These are phyloP conservation scores for Hypomecis punctinalis DNA, from an alignment of 2,888 invertebrate genomes.

Conservation along the genomic window DNA sequence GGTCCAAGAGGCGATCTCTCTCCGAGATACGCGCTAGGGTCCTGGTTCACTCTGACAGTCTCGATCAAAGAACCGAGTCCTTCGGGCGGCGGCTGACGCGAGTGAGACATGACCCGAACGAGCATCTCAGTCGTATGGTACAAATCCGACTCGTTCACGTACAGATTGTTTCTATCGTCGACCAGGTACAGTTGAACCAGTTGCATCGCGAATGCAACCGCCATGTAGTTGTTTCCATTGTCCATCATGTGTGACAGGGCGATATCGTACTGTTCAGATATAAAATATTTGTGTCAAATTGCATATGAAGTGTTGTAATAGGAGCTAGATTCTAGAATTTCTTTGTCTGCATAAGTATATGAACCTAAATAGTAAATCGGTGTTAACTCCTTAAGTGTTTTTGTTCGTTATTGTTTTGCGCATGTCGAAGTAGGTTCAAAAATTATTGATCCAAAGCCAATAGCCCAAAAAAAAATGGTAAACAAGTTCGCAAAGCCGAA, in stretches of 20 bases:
- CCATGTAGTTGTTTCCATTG: slow-evolving; percentile 91
- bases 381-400: no score
- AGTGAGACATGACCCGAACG: slow-evolving; percentile 90
- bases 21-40: slow-evolving; percentile 88
- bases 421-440: no score
- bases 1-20: slow-evolving; percentile 92
- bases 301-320: no score
- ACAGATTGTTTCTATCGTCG: slow-evolving; percentile 91
- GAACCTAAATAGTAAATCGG: no score
- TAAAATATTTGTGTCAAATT: background rate
- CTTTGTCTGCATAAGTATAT: no score
- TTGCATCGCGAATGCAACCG: slow-evolving; percentile 96
- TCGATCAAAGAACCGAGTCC: slow-evolving; percentile 93
- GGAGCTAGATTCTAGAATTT: no score
- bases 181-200: slow-evolving; percentile 94
- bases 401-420: no score
- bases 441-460: no score
- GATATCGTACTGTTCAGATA: slow-evolving; percentile 88
- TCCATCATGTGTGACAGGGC: slow-evolving; percentile 95
- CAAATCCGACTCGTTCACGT: slow-evolving; percentile 93
- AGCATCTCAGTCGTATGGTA: slow-evolving; percentile 94
- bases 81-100: slow-evolving; percentile 92
- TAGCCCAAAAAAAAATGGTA: no score
- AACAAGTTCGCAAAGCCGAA: no score
- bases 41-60: slow-evolving; percentile 90